Conservation (phyloP, 2,888 invertebrate genomes). For the Ephialtes manifestator region DNA sequence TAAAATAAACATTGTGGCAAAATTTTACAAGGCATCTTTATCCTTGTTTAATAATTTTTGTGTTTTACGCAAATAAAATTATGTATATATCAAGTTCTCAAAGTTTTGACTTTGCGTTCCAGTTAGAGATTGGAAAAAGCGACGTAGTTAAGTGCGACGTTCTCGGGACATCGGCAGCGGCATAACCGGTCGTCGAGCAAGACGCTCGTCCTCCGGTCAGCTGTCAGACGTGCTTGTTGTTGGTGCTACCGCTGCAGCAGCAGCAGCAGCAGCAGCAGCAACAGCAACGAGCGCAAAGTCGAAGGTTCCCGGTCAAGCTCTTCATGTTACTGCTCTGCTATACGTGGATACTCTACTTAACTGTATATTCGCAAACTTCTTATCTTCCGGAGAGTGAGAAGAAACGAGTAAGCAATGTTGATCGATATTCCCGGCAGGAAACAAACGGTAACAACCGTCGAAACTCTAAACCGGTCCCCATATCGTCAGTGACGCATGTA, state of each 20-base stretch:
- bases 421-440: constrained; percentile 60
- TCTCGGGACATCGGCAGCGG: constrained; percentile 29
- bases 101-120: background rate
- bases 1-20: too few relatives aligned
- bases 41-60: background rate
- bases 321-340: background rate
- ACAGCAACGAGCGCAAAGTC: constrained; percentile 60
- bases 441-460: constrained; percentile 51
- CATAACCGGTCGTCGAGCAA: constrained; percentile 59
- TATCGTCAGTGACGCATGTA: constrained; percentile 33
- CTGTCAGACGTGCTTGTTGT: constrained; percentile 52
- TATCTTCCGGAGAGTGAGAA: constrained; percentile 16
- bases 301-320: constrained; percentile 65
- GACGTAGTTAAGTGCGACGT: constrained; percentile 32
- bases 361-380: background rate
- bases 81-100: background rate
- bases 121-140: constrained; percentile 34
- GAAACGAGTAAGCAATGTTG: constrained; percentile 37
- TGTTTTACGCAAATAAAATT: background rate
- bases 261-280: too few relatives aligned
- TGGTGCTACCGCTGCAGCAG: constrained; percentile 10
- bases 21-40: too few relatives aligned
- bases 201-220: constrained; percentile 59
- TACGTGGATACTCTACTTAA: constrained; percentile 12
- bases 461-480: constrained; percentile 57